A percentile compares a stretch with the other conserved stretches of the same genome.
Evolutionary conservation across 2,797 vertebrate species (phyloP).

Genomic region (Ibycter americanus): DNA sequence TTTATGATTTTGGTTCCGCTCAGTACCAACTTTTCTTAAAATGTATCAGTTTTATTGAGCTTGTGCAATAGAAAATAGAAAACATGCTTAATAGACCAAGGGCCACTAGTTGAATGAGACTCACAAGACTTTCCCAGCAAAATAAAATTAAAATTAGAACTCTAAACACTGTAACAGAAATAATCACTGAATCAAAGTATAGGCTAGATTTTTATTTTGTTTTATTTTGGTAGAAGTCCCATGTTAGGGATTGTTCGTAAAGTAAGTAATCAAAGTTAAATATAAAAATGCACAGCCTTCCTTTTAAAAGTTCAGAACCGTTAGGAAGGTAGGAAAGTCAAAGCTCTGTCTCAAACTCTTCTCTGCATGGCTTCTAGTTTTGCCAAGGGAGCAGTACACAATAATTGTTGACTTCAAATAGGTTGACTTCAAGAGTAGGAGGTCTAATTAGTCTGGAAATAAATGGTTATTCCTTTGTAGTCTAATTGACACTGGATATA

Average conservation of each 20-base stretch:
- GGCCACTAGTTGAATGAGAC: not conserved
- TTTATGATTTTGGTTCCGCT: not conserved
- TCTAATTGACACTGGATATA: not conserved
- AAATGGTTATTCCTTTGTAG: not conserved
- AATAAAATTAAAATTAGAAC: not conserved
- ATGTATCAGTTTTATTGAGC: not conserved
- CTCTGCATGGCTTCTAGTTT: not conserved
- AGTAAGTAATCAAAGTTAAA: not conserved
- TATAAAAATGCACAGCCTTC: not conserved
- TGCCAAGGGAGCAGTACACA: not conserved
- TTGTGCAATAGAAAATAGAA: not conserved
- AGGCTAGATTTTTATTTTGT: not conserved
- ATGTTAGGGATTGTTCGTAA: not conserved
- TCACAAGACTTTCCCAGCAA: not conserved
- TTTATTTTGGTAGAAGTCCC: not conserved
- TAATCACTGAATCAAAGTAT: not conserved
- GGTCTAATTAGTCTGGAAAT: constrained; percentile 33
- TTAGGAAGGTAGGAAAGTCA: not conserved
- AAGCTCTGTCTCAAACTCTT: not conserved
- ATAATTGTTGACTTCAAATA: not conserved
- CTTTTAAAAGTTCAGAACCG: not conserved
- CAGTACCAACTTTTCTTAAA: not conserved
- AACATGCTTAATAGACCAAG: not conserved
- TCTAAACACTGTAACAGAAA: not conserved
- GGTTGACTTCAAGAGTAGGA: not conserved